Conservation (phyloP, 2,888 invertebrate genomes). For the Amphiduros pacificus region DNA sequence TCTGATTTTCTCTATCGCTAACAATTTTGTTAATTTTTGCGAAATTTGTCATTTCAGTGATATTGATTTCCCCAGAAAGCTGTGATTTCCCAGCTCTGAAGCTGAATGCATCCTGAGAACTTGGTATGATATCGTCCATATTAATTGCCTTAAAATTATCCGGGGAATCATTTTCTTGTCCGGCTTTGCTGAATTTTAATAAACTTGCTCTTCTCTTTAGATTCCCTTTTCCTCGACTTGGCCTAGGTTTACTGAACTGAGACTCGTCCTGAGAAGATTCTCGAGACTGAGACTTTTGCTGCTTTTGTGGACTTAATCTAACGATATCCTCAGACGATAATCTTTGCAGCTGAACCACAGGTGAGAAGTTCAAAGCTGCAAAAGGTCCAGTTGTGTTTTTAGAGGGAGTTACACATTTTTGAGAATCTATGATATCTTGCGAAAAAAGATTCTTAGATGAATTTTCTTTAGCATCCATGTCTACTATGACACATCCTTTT, state of each 20-base stretch:
- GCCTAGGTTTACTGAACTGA: not conserved
- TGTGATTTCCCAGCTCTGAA: not conserved
- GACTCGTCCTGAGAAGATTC: not conserved
- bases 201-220: not conserved
- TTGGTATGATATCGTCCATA: conserved; percentile 14
- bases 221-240: not conserved
- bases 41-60: too few relatives aligned
- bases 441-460: not conserved
- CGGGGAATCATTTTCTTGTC: not conserved
- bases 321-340: not conserved
- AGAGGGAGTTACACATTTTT: too few relatives aligned
- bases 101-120: conserved; percentile 11
- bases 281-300: too few relatives aligned
- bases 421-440: too few relatives aligned
- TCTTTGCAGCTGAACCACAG: conserved; percentile 8
- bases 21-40: too few relatives aligned
- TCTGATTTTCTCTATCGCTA: too few relatives aligned
- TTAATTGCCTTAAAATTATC: not conserved
- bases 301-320: not conserved
- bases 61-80: not conserved
- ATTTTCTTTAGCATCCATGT: not conserved
- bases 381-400: not conserved
- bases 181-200: conserved; percentile 11
- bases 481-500: too few relatives aligned
- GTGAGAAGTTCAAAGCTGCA: not conserved